Base-by-base conservation (phyloP, 2,797 vertebrate species). In the Discoglossus pictus region DNA sequence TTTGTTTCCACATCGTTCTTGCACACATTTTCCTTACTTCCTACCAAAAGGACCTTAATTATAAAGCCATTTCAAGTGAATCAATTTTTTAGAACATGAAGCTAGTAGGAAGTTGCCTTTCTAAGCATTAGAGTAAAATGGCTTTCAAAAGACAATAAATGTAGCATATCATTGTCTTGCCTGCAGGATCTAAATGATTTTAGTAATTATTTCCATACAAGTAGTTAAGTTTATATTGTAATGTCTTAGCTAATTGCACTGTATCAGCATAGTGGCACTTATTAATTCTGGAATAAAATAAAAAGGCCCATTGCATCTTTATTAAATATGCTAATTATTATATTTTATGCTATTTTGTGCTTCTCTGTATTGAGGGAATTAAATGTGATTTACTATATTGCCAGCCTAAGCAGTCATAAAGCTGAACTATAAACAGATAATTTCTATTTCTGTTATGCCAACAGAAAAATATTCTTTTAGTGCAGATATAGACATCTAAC, bases 251-350 rank as follows among this genome's bases (percentile, higher is more conserved):
- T 71, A 63, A 59, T 62, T 64, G 61, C 51, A 77, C 62, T 53
- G 17, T 20, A 23, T 63, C 74, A 74, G 61, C 40, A 71, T 27
- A 65, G 68, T 54, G 55, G 17, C 25, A 66, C 2, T 74, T 68
- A 71, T 38, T 75, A 35, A 68, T 54, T 61, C 27, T 55, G 60
- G 43, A 73, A 72, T 68, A 73, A 73, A 59, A 12, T 61, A 54
- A 65, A 47, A 64, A 52, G 61, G 64, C 56, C 61, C 59, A 58
- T 64, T 60, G 35, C 55, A 40, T 54, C 63, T 69, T 63, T 59
- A 73, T 62, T 74, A 75, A 76, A 73, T 74, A 60, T 47, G 44
- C 74, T 75, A 76, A 77, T 73, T 79, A 70, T 51, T 51, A 39
- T 55, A 65, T 51, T 73, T 79, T 69, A 46, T 63, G 55, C 65